Evolutionary conservation across 2,888 invertebrate genomes (phyloP).

Genomic region (Meteorus cinctellus): DNA sequence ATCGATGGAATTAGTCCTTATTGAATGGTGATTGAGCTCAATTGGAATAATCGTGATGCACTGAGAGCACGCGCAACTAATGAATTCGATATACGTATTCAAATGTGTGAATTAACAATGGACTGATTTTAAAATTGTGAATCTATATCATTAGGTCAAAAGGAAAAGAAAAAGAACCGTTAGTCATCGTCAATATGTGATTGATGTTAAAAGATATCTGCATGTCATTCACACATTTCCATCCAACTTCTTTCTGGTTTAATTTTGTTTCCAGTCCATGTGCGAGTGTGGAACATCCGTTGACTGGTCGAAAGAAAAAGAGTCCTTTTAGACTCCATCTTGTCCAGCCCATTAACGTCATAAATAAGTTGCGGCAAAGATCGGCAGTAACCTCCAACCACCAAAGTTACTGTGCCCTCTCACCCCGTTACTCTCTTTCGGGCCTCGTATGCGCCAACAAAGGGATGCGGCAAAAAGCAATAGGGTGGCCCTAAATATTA

Average conservation of each 20-base stretch:
- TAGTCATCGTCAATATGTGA: constrained; percentile 25
- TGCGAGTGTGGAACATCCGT: background rate
- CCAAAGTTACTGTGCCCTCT: constrained; percentile 57
- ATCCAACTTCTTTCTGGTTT: background rate
- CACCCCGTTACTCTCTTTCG: constrained; percentile 46
- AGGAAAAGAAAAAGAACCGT: constrained; percentile 21
- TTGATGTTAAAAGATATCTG: constrained; percentile 14
- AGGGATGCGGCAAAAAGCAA: constrained; percentile 37
- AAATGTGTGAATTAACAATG: constrained; percentile 51
- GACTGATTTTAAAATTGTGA: constrained; percentile 39
- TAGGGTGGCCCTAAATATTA: constrained; percentile 53
- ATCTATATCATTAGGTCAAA: constrained; percentile 43
- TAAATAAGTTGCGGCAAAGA: constrained; percentile 62
- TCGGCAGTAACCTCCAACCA: constrained; percentile 58
- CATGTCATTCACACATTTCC: constrained; percentile 35
- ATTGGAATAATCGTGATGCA: constrained; percentile 7
- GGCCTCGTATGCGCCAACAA: constrained; percentile 43
- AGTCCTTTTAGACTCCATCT: background rate
- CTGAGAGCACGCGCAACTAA: constrained; percentile 41
- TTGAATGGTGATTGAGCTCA: constrained; percentile 36
- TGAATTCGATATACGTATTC: constrained; percentile 57
- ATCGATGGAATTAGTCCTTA: constrained; percentile 40
- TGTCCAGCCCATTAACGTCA: constrained; percentile 48
- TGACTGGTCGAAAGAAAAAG: background rate
- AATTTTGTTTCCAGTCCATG: background rate